Base-by-base conservation (phyloP, 2,888 invertebrate genomes). In the Carterocephalus palaemon region DNA sequence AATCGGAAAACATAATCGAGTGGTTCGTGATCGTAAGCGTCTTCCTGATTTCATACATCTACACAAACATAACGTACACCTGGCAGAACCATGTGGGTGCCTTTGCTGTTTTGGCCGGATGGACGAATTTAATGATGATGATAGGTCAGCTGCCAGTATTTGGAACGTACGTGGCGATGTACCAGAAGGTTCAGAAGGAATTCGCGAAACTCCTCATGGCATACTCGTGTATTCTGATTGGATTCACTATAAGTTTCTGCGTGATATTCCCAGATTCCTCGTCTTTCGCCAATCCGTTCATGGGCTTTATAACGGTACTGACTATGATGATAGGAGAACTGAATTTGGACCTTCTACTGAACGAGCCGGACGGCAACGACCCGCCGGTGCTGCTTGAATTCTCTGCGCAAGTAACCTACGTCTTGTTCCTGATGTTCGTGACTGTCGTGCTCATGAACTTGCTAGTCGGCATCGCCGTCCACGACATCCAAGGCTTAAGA, bases 51-150 rank as follows among this genome's bases (percentile, higher is more conserved):
- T 94, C 94, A 0, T 94, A 93, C 64, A 91, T 94, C 43, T 94
- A 93, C 64, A 93, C 93, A 3, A 93, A 93, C 42, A 86, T 83
- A 51, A 86, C 85, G 10, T 94, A 94, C 67, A 91, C 92, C 6
- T 95, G 95, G 93, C 95, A 95, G 67, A 95, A 94, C 64, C 95
- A 95, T 66, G 91, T 95, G 12, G 95, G 95, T 0, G 95, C 95
- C 0, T 93, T 95, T 64, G 94, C 95, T 0, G 94, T 95, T 0
- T 88, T 95, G 2, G 91, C 94, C 26, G 95, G 94, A 3, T 95
- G 95, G 95, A 93, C 94, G 3, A 95, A 95, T 73, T 83, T 95
- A n/a, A 95, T 95, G 94, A 84, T 95, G 70, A 95, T 95, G 93
- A 92, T 96, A 46, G 96, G 96, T 0, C 94, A 96, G 61, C 80